Evolutionary conservation across 2,888 invertebrate genomes (phyloP), one percentile per base, ranked within the genome.

Genomic region (Allygus modestus): DNA sequence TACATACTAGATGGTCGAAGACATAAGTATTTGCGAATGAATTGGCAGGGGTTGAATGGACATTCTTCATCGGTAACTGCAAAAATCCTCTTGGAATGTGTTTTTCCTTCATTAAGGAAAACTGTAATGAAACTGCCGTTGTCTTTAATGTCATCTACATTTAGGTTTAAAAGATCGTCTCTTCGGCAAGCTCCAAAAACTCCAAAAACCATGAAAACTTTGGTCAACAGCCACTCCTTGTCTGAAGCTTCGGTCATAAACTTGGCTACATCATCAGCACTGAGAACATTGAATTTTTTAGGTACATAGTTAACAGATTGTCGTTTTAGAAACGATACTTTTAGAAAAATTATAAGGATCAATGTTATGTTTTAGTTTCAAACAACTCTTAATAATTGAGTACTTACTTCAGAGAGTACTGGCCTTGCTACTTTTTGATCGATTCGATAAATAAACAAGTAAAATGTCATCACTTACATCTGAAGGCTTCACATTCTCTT

Each of bases 231-330:
- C 43, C 71, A 43, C 20, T 28, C 23, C 1, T 83, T 7, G 71
- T 83, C 54, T 41, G 46, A 54, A 17, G 83, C 83, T 7, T 31
- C 33, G 2, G 41, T 9, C 46, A 83, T 51, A 33, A 83, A 83
- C 26, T 75, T 11, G 1, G 58, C 41, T 20, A 83, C 23, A 73
- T 73, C 9, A 4, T 83, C 37, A 15, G 51, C 33, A 20, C 54
- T 73, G 15, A 73, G 71, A 1, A 83, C 73, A 26, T 73, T 73
- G 0, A 54, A 54, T 28, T 37, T 83, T 83, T 73, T 83, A 73
- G 26, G 73, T 15, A 46, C 46, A 23, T 83, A 83, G n/a, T 33
- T 69, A 0, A 51, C 26, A 73, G 46, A 51, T n/a, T 33, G 15
- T 11, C 37, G 4, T 33, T 83, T 83, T 73, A 33, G 15, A 20